Evolutionary conservation across 1,140 invertebrate species (phyloP), one percentile per base, ranked within the genome.

Genomic region (Pissodes strobi): DNA sequence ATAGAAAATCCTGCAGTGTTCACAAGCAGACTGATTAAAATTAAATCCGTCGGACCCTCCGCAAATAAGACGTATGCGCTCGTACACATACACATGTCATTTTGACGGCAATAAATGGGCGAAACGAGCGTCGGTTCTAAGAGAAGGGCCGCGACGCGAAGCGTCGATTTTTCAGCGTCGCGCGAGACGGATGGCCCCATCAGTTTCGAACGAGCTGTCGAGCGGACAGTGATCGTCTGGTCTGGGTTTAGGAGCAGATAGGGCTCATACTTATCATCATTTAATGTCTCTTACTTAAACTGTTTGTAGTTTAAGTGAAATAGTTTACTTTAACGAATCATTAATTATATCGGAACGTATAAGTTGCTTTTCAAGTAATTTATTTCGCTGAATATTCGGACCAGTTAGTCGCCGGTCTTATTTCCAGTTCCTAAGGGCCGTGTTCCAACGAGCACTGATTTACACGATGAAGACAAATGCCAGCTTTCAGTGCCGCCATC

Each of bases 381-480:
- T n/a, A n/a, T n/a, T n/a, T n/a, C n/a, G n/a, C n/a, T n/a, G n/a
- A 27, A 27, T 5, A 27, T 27, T 27, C 9, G 25, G 25, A 27
- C 25, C 25, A 27, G 25, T 27, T 27, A 27, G 25, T 27, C 25
- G 9, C n/a, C 9, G 12, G 34, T 17, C 25, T 39, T 45, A 45
- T 15, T 34, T 23, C 3, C 18, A 12, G 48, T 55, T 63, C 17
- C 39, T 38, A 30, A 45, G 60, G 60, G 60, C 43, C 23, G 43
- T 58, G 55, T 58, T 58, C 38, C 25, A 39, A n/a, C 27, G 10
- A 13, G 62, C 62, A 56, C 62, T 64, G 63, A 65, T 65, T 65
- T 65, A 60, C 64, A 61, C 48, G 64, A 66, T 66, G 64, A 66
- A 66, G 64, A 66, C 64, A 66, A 66, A 66, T 61, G 64, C 37